phyloP scores from a whole-genome alignment of 2,797 vertebrate genomes.

The Arremon brunneinucha region DNA sequence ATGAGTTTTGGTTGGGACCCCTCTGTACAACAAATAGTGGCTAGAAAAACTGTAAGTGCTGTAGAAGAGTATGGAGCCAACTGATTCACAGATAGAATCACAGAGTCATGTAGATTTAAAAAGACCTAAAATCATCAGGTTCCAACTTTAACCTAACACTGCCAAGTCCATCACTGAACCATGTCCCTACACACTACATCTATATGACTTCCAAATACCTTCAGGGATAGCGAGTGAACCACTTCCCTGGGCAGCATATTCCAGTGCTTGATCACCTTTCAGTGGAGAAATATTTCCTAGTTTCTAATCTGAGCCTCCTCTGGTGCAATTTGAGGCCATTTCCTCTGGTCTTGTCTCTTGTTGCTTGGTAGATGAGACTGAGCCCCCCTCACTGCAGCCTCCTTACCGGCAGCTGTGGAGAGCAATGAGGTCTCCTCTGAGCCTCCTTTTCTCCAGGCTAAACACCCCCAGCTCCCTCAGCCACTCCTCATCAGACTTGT shows the following conservation, averaged over 20 bases:
- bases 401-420: background rate
- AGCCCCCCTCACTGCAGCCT: background rate
- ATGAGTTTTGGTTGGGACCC: background rate
- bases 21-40: background rate
- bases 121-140: background rate
- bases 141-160: background rate
- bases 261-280: background rate
- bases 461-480: background rate
- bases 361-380: background rate
- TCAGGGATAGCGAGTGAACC: background rate
- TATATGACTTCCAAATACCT: background rate
- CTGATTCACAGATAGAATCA: background rate
- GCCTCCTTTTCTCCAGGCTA: background rate
- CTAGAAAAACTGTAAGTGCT: background rate
- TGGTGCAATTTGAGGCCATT: background rate
- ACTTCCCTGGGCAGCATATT: background rate
- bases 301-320: background rate
- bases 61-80: background rate
- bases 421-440: too few species aligned
- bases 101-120: rapidly evolving
- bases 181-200: background rate
- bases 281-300: background rate
- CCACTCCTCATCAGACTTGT: rapidly evolving
- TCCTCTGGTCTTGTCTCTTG: background rate
- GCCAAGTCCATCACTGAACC: background rate